phyloP scores from a whole-genome alignment of 1,140 invertebrate species.

The Meloidogyne chitwoodi region DNA sequence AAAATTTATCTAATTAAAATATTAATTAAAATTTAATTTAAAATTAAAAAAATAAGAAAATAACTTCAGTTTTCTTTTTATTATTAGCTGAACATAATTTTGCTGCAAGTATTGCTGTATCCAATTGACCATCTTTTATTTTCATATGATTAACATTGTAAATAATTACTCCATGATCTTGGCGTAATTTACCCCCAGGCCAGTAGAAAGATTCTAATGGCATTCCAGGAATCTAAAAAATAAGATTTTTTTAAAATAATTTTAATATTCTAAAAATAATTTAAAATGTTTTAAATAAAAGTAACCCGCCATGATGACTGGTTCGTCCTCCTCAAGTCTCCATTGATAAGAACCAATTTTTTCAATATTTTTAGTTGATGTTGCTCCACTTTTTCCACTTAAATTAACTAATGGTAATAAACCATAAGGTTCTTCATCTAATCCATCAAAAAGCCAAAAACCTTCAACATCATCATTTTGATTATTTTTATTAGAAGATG shows the following conservation, averaged over 20 bases:
- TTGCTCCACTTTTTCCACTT: conserved; percentile 48
- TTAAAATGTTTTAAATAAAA: not conserved
- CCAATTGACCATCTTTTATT: conserved; percentile 39
- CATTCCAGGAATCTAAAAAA: conserved; percentile 52
- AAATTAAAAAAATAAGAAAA: not conserved
- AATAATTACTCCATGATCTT: conserved; percentile 56
- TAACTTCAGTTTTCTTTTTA: conserved; percentile 45
- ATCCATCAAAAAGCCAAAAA: conserved; percentile 59
- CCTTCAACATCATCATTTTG: conserved; percentile 32
- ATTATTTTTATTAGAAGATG: not conserved
- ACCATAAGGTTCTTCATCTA: conserved; percentile 48
- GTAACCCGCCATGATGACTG: conserved; percentile 54
- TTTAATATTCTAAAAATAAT: too few relatives aligned
- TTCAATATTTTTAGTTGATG: conserved; percentile 57
- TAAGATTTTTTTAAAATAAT: not conserved
- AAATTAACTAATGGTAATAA: conserved; percentile 54
- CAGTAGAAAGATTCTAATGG: conserved; percentile 56
- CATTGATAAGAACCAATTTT: conserved; percentile 58
- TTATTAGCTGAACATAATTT: conserved; percentile 45
- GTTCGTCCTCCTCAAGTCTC: conserved; percentile 55
- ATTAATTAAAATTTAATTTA: not conserved
- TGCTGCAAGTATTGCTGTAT: conserved; percentile 55
- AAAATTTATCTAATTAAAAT: conserved; percentile 45
- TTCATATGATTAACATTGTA: conserved; percentile 60
- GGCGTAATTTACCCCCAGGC: conserved; percentile 52